Conservation (phyloP, 2,113 vertebrate genomes). For the Sciurus niger region DNA sequence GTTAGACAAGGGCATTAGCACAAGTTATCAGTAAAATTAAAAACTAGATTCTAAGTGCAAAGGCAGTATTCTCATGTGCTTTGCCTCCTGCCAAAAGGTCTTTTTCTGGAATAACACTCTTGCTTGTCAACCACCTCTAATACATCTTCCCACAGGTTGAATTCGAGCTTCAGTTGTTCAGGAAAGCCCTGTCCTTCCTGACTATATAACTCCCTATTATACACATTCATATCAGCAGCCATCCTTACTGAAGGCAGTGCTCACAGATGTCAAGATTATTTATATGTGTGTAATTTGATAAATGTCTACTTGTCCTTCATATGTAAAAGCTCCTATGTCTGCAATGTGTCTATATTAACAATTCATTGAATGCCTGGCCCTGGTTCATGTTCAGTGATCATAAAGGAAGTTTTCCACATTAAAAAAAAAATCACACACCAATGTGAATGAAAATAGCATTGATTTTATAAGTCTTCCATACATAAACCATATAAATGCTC, state of each 20-base stretch:
- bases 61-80: background rate
- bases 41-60: slow-evolving; percentile 62
- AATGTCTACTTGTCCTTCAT: background rate
- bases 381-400: background rate
- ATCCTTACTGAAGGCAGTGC: background rate
- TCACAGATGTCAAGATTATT: background rate
- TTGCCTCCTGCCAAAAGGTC: background rate
- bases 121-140: background rate
- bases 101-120: background rate
- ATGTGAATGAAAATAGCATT: slow-evolving; percentile 40
- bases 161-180: background rate
- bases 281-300: background rate
- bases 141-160: background rate
- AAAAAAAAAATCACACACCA: background rate
- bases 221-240: slow-evolving; percentile 13
- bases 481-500: slow-evolving; percentile 25
- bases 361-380: background rate
- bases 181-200: background rate
- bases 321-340: background rate
- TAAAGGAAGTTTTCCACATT: background rate
- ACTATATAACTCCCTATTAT: background rate
- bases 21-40: slow-evolving; percentile 74
- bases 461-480: background rate
- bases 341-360: background rate
- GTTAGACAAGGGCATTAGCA: slow-evolving; percentile 70